These are phyloP conservation scores for Macrosteles quadrilineatus DNA, from an alignment of 1,140 invertebrate species.

Conservation along the genomic window DNA sequence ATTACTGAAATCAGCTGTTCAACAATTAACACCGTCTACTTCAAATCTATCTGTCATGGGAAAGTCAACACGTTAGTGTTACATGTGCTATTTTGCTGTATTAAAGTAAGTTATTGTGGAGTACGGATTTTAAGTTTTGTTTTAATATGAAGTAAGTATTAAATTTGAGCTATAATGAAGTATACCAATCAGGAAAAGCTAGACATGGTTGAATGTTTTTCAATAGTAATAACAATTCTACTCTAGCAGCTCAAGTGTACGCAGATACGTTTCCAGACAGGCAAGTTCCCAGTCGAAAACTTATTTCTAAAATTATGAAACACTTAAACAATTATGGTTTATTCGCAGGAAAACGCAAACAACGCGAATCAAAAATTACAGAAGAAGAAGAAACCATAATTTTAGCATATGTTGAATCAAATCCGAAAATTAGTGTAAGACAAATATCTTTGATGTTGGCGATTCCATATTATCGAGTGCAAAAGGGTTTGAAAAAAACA, in stretches of 20 bases:
- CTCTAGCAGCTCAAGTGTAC: not conserved
- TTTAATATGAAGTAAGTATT: too few species aligned
- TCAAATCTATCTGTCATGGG: too few species aligned
- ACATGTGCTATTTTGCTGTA: too few species aligned
- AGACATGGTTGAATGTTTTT: constrained; percentile 18
- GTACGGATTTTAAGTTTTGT: too few species aligned
- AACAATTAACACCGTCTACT: too few species aligned
- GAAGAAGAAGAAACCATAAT: constrained; percentile 4
- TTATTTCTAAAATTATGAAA: not conserved
- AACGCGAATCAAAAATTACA: not conserved
- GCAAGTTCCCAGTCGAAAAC: constrained; percentile 4
- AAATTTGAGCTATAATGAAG: constrained; percentile 15
- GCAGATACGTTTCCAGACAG: not conserved
- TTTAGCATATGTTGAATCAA: constrained; percentile 4
- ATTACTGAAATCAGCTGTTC: too few species aligned
- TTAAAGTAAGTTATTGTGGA: too few species aligned
- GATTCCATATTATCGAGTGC: not conserved
- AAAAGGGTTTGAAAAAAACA: constrained; percentile 10
- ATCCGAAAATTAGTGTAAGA: not conserved
- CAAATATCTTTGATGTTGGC: not conserved
- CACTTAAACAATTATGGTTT: not conserved
- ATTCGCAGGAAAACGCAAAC: not conserved
- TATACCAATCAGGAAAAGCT: constrained; percentile 10
- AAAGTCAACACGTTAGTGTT: too few species aligned
- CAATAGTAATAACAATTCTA: constrained; percentile 3